Conservation (phyloP, 2,888 invertebrate genomes). For the Bellardia pandia region DNA sequence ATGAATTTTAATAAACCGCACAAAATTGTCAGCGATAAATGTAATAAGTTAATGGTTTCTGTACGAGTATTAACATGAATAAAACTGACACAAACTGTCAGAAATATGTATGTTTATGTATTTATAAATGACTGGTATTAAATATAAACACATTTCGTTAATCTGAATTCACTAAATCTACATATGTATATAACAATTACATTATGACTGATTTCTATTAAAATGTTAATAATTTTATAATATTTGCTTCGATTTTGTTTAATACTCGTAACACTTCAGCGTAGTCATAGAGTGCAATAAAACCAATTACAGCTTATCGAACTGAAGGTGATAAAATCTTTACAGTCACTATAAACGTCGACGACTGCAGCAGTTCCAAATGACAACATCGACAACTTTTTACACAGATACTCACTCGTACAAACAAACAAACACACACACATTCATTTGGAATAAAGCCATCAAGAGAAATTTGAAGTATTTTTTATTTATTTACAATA, state of each 20-base stretch:
- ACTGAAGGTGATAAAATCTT: slow-evolving; percentile 40
- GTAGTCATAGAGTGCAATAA: slow-evolving; percentile 22
- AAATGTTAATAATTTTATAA: slow-evolving; percentile 1
- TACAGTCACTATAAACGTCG: slow-evolving; percentile 26
- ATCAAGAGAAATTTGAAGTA: slow-evolving; percentile 50
- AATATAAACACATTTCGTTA: background rate
- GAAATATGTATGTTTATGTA: background rate
- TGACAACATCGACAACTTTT: background rate
- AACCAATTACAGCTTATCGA: slow-evolving; percentile 48
- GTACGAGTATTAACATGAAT: background rate
- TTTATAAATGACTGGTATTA: slow-evolving; percentile 2
- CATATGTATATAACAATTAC: slow-evolving; percentile 8
- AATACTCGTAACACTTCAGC: background rate
- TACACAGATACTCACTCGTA: too few relatives aligned
- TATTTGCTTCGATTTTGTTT: background rate
- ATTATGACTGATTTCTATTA: slow-evolving; percentile 20
- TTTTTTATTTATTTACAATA: slow-evolving; percentile 57
- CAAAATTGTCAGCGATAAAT: background rate
- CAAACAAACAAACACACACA: too few relatives aligned
- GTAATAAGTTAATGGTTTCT: slow-evolving; percentile 15
- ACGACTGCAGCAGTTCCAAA: slow-evolving; percentile 45
- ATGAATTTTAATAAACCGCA: background rate
- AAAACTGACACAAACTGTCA: slow-evolving; percentile 10
- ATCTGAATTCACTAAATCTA: slow-evolving; percentile 25
- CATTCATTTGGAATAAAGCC: slow-evolving; percentile 42